These are phyloP conservation scores for Tragelaphus imberbis DNA, from an alignment of 2,113 vertebrate genomes.

Conservation along the genomic window DNA sequence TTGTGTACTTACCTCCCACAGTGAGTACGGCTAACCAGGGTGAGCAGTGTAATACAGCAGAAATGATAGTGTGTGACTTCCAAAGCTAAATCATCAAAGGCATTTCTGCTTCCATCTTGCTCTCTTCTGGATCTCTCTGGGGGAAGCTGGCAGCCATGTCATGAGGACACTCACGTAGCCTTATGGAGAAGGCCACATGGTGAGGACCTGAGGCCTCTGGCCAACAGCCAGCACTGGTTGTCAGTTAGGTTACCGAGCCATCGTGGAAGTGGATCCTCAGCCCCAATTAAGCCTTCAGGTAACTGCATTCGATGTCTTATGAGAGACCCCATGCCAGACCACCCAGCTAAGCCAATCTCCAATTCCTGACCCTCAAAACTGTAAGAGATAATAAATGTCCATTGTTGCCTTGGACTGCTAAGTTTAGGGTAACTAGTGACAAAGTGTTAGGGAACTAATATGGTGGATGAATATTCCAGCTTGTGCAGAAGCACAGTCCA, in stretches of 20 bases:
- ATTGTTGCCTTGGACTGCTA: neutral
- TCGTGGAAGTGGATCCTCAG: neutral
- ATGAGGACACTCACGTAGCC: neutral
- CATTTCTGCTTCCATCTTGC: neutral
- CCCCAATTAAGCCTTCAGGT: neutral
- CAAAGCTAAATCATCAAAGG: neutral
- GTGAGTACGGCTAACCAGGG: neutral
- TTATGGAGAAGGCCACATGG: neutral
- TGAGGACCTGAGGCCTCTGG: neutral
- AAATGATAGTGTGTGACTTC: neutral
- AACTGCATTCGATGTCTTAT: neutral
- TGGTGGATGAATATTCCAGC: neutral
- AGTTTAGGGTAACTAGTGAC: neutral
- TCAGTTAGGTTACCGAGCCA: neutral
- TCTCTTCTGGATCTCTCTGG: neutral
- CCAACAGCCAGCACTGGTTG: neutral
- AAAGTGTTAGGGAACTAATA: neutral
- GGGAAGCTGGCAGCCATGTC: neutral
- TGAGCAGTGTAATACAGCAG: neutral
- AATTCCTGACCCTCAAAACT: constrained; percentile 20
- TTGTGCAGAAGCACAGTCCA: neutral
- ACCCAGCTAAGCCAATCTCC: neutral
- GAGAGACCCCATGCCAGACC: neutral
- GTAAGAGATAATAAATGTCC: neutral
- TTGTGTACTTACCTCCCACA: neutral